phyloP scores from a whole-genome alignment of 2,888 invertebrate genomes.

The Aphrophora alni region DNA sequence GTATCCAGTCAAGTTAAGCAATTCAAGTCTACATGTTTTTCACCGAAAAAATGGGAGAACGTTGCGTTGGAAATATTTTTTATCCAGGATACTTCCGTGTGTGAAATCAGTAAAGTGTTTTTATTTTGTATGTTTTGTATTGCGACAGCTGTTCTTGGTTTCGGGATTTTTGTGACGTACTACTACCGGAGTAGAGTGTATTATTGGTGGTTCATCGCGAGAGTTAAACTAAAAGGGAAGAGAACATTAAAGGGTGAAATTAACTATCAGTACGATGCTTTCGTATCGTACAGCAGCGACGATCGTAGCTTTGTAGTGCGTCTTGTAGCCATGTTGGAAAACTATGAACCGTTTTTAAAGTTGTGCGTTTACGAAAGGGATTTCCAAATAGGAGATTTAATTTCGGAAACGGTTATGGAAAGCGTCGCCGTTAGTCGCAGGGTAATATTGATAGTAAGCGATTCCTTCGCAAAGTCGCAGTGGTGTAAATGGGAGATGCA shows the following conservation, averaged over 20 bases:
- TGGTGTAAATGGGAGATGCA: slow-evolving; percentile 78
- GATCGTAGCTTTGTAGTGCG: slow-evolving; percentile 67
- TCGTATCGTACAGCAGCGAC: slow-evolving; percentile 59
- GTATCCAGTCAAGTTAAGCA: neutral
- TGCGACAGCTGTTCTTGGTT: neutral
- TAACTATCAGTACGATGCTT: neutral
- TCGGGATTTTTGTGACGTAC: neutral
- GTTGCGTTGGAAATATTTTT: neutral
- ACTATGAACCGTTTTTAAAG: slow-evolving; percentile 64
- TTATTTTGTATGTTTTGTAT: neutral
- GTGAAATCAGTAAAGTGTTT: neutral
- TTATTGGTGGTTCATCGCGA: neutral
- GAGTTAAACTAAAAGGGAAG: neutral
- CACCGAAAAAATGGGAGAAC: neutral
- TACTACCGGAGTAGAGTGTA: neutral
- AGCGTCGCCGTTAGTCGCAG: slow-evolving; percentile 70
- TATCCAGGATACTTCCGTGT: neutral
- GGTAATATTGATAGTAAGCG: slow-evolving; percentile 70
- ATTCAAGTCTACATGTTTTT: neutral
- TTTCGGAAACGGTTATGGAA: slow-evolving; percentile 69
- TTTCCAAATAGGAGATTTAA: slow-evolving; percentile 68
- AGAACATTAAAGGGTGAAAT: neutral
- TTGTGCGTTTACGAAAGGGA: slow-evolving; percentile 75
- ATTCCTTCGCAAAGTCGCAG: slow-evolving; percentile 71
- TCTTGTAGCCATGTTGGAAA: slow-evolving; percentile 67